Evolutionary conservation across 2,888 invertebrate species (phyloP).

Genomic region (Patella ulyssiponensis): DNA sequence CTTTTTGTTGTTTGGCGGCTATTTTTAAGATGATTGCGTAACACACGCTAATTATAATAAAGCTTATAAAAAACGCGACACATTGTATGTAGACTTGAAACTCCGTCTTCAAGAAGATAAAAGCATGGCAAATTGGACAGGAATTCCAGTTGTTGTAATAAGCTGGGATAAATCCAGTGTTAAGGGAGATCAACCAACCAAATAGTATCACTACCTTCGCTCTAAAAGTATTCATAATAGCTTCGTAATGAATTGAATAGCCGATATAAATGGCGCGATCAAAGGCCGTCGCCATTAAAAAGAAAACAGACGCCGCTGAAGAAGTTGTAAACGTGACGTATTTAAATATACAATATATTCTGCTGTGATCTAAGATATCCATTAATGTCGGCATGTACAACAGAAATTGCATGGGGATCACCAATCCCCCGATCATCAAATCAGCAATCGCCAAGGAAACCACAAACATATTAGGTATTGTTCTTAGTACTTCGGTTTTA

Average conservation of each 20-base stretch:
- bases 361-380: constrained; percentile 16
- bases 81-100: neutral
- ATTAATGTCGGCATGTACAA: constrained; percentile 6
- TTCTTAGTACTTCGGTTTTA: constrained; percentile 28
- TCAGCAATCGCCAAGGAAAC: constrained; percentile 36
- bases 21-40: constrained; percentile 3
- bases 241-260: neutral
- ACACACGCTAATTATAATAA: neutral
- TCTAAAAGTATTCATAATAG: neutral
- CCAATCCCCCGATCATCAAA: constrained; percentile 28
- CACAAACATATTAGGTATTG: constrained; percentile 40
- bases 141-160: constrained; percentile 10
- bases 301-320: constrained; percentile 24
- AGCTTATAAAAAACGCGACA: neutral
- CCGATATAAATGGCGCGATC: constrained; percentile 25
- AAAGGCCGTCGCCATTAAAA: constrained; percentile 23
- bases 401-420: constrained; percentile 22
- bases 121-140: neutral
- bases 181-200: neutral
- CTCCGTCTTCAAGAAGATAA: constrained; percentile 3
- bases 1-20: neutral
- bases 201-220: neutral
- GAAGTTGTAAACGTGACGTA: constrained; percentile 24
- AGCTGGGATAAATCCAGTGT: neutral
- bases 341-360: constrained; percentile 25